Evolutionary conservation across 2,113 vertebrate species (phyloP).

Genomic region (Maccullochella peelii): DNA sequence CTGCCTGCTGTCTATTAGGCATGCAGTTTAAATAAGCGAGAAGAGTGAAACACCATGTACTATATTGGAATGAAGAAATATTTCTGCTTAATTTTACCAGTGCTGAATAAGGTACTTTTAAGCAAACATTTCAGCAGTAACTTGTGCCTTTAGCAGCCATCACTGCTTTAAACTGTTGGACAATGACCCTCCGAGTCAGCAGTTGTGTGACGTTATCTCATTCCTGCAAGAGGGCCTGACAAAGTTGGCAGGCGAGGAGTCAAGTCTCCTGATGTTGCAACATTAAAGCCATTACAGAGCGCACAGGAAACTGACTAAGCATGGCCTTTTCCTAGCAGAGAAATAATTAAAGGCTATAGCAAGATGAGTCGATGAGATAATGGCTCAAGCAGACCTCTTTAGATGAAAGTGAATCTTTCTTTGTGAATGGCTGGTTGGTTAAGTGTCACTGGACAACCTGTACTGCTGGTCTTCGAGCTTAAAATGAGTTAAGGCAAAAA

Average conservation of each 20-base stretch:
- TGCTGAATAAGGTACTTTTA: not conserved
- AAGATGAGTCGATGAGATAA: constrained; percentile 37
- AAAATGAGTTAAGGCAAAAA: not conserved
- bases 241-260: constrained; percentile 28
- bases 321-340: constrained; percentile 19
- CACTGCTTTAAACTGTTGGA: constrained; percentile 19
- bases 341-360: constrained; percentile 24
- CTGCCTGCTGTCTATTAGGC: constrained; percentile 4
- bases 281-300: constrained; percentile 34
- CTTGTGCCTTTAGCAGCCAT: not conserved
- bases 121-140: not conserved
- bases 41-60: not conserved
- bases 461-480: not conserved
- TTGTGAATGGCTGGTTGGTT: not conserved
- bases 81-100: not conserved
- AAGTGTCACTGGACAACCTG: not conserved
- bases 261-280: constrained; percentile 55
- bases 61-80: not conserved
- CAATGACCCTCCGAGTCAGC: constrained; percentile 58
- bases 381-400: not conserved
- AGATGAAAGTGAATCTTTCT: constrained; percentile 3
- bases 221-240: constrained; percentile 5
- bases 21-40: not conserved
- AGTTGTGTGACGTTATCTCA: constrained; percentile 40
- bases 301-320: constrained; percentile 52